A percentile compares a stretch with the other conserved stretches of the same genome.
Evolutionary conservation across 2,113 vertebrate species (phyloP).

Genomic region (Grantiella picta): DNA sequence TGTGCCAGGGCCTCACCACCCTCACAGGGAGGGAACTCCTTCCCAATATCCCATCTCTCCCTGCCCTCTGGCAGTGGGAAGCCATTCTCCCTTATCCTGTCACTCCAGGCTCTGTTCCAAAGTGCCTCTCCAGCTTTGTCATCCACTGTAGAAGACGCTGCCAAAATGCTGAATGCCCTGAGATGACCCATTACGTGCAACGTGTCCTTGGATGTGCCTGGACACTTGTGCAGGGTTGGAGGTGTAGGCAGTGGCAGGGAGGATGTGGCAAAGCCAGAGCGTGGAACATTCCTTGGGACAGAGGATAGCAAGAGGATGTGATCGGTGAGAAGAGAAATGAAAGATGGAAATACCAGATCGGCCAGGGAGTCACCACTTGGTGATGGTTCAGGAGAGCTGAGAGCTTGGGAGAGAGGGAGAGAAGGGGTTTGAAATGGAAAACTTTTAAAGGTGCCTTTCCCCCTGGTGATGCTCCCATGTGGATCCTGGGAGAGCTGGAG

Average conservation of each 20-base stretch:
- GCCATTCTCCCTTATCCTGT: not conserved
- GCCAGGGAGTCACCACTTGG: not conserved
- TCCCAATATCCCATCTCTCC: not conserved
- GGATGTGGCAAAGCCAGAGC: not conserved
- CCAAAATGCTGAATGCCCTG: not conserved
- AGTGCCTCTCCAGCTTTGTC: not conserved
- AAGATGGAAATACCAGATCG: not conserved
- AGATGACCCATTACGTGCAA: accelerated
- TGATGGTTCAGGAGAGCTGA: not conserved
- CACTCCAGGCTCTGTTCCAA: not conserved
- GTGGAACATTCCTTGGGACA: not conserved
- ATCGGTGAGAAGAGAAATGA: not conserved
- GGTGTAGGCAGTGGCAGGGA: not conserved
- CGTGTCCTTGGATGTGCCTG: not conserved
- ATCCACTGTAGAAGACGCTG: not conserved
- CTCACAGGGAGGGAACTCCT: accelerated
- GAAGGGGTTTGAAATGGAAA: not conserved
- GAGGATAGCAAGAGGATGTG: not conserved
- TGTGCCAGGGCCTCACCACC: accelerated
- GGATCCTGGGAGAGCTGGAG: not conserved
- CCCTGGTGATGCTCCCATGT: not conserved
- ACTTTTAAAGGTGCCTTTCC: not conserved
- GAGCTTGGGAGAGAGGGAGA: conserved; percentile 43
- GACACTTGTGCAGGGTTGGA: not conserved
- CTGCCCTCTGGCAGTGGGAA: not conserved